A percentile compares a stretch with the other conserved stretches of the same genome.
Conservation (phyloP, 2,888 invertebrate genomes). For the Lapara coniferarum region DNA sequence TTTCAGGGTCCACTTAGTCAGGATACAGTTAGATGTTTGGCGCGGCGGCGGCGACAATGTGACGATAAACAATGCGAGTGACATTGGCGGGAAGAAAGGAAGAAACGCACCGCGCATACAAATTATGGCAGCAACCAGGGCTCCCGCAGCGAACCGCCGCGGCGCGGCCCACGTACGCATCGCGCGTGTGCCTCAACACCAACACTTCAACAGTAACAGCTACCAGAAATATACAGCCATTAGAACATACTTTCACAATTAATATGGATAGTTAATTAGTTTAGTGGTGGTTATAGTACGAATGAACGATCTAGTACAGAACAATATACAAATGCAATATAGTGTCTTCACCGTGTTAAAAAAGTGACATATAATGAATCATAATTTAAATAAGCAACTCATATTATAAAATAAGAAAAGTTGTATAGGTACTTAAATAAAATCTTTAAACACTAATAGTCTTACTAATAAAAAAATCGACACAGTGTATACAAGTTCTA, state of each 20-base stretch:
- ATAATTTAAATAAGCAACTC: too few relatives aligned
- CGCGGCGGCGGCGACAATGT: constrained; percentile 50
- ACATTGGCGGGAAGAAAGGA: constrained; percentile 81
- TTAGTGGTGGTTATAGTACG: neutral
- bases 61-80: constrained; percentile 73
- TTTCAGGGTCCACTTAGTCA: constrained; percentile 78
- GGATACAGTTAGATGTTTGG: constrained; percentile 73
- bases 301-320: neutral
- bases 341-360: neutral
- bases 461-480: too few relatives aligned
- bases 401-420: too few relatives aligned
- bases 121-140: constrained; percentile 58
- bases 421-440: too few relatives aligned
- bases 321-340: neutral
- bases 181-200: constrained; percentile 11
- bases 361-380: neutral
- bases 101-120: constrained; percentile 73
- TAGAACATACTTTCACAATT: constrained; percentile 27
- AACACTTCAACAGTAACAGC: constrained; percentile 22
- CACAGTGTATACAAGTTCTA: too few relatives aligned
- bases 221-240: constrained; percentile 20
- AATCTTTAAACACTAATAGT: too few relatives aligned
- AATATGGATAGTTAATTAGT: constrained; percentile 30
- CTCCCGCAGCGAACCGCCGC: constrained; percentile 41
- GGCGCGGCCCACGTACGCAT: constrained; percentile 28